Conservation (phyloP, 2,113 vertebrate genomes). For the Octodon degus region DNA sequence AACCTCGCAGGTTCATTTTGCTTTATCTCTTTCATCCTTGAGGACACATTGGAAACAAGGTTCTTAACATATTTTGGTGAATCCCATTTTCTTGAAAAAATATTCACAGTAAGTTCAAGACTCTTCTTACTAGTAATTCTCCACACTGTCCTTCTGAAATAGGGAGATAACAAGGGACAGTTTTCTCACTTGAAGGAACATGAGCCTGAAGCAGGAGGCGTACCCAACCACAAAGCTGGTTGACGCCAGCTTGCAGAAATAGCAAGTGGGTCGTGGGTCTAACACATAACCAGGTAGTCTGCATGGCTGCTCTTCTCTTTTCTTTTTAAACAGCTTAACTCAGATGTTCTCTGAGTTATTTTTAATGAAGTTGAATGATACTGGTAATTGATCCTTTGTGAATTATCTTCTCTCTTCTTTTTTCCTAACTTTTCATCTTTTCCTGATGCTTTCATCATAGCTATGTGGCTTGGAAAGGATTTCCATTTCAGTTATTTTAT, state of each 20-base stretch:
- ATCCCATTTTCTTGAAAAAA: conserved; percentile 17
- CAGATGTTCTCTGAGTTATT: neutral
- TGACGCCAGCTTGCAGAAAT: neutral
- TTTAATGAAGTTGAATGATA: conserved; percentile 8
- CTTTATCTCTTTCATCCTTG: neutral
- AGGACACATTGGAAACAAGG: neutral
- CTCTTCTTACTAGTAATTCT: neutral
- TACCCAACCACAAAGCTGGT: neutral
- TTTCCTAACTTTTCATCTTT: neutral
- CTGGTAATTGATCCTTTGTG: neutral
- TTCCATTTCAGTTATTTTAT: neutral
- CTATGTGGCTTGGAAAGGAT: neutral
- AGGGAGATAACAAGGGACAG: too few species aligned
- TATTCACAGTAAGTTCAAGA: conserved; percentile 39
- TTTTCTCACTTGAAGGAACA: neutral
- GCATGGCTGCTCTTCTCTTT: neutral
- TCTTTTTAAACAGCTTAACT: neutral
- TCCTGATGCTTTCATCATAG: neutral
- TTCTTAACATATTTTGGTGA: neutral
- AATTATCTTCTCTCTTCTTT: neutral
- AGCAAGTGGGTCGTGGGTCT: neutral
- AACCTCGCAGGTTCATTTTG: neutral
- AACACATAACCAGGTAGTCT: neutral
- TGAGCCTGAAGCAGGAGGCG: neutral
- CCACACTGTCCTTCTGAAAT: neutral